phyloP scores from a whole-genome alignment of 2,113 vertebrate species.

The Pomatostomus ruficeps region DNA sequence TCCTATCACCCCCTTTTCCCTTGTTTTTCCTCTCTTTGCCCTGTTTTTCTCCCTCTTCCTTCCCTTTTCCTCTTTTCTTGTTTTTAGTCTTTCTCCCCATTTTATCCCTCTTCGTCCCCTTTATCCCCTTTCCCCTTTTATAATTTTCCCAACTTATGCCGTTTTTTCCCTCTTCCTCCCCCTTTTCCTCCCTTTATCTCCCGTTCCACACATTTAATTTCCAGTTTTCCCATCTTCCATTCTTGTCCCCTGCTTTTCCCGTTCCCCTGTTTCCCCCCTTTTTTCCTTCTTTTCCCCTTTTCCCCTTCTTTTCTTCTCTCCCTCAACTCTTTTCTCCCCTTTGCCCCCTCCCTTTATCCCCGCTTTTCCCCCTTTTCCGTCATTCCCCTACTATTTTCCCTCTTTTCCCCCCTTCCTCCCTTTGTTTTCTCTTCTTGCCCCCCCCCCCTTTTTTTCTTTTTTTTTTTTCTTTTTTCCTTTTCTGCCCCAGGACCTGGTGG shows the following conservation, averaged over 20 bases:
- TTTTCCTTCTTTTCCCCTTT: background rate
- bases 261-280: background rate
- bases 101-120: background rate
- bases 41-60: background rate
- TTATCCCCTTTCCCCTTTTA: background rate
- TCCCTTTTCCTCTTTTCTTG: background rate
- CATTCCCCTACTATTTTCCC: background rate
- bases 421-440: background rate
- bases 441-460: fast-evolving
- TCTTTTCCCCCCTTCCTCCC: too few species aligned
- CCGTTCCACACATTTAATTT: background rate
- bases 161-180: background rate
- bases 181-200: background rate
- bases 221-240: too few species aligned
- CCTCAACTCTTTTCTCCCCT: background rate
- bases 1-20: background rate
- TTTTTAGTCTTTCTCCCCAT: background rate
- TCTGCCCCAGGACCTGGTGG: background rate
- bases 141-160: background rate
- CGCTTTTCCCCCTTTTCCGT: background rate
- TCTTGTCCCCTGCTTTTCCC: too few species aligned
- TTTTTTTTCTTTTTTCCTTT: background rate
- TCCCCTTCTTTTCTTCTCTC: background rate
- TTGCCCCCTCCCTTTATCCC: background rate
- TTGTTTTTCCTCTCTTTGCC: background rate